Base-by-base conservation (phyloP, 2,797 vertebrate genomes). In the Meriones psammophilus region DNA sequence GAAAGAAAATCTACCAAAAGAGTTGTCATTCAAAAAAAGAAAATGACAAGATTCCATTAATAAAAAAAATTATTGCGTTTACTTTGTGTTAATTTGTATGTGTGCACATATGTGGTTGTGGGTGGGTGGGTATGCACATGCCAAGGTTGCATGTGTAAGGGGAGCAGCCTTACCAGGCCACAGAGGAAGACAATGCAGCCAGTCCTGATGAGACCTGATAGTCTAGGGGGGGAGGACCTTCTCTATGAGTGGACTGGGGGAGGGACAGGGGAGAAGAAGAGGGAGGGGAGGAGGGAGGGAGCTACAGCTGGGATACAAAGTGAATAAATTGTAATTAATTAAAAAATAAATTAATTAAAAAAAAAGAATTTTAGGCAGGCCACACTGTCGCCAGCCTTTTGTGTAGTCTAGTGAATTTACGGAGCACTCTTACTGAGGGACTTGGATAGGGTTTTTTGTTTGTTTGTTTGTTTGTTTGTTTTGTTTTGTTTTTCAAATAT, bases 401-500 rank as follows among this genome's bases (percentile, higher is more conserved):
- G 1, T 84, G n/a, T 33, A 7, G 73, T n/a, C 68, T 33, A 12
- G 50, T 88, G 77, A 30, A 39, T 18, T 64, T 26, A 0, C 2
- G 78, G 28, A 56, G 28, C 60, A 73, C 24, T 54, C 46, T 89
- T 73, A 36, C 87, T 58, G 60, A 68, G 46, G 60, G n/a, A 78
- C 86, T 81, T 50, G 66, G 10, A 36, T 95, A 8, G 0, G 46
- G 1, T 50, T 50, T 96, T 94, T 94, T 69, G 42, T 42, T 42
- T 5, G 5, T 42, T 42, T 42, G 42, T 42, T 42, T 42, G 42
- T 42, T 42, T n/a, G n/a, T n/a, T 42, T 42, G 42, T 42, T 42
- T 42, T 42, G 42, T 42, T 42, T 42, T 88, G 42, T 96, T 94
- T 94, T 69, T 73, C 54, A 73, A 91, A 77, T 2, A 69, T 69